phyloP scores from a whole-genome alignment of 2,113 vertebrate genomes.

The Rhegmatorhina hoffmannsi region DNA sequence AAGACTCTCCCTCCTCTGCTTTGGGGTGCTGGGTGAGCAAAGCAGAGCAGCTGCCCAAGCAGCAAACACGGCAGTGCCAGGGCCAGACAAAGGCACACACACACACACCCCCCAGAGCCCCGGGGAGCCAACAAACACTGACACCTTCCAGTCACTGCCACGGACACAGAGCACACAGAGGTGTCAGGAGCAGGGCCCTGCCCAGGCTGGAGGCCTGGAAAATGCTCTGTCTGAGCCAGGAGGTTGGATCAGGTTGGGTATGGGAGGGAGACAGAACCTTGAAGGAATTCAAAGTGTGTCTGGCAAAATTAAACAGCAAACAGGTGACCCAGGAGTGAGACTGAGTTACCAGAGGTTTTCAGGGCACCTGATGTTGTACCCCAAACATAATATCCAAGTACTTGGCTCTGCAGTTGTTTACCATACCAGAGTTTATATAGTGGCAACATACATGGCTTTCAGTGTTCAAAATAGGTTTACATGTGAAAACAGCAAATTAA shows the following conservation, averaged over 20 bases:
- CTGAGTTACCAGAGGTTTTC: not conserved
- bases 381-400: fast-evolving
- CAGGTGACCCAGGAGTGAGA: not conserved
- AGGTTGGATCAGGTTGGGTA: not conserved
- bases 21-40: not conserved
- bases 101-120: not conserved
- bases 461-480: not conserved
- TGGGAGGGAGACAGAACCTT: not conserved
- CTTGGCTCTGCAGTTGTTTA: not conserved
- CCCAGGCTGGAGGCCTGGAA: not conserved
- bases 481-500: not conserved
- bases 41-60: conserved; percentile 22
- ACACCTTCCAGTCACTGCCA: not conserved
- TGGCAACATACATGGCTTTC: not conserved
- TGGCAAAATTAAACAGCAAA: not conserved
- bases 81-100: not conserved
- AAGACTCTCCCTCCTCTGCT: not conserved
- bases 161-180: not conserved
- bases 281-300: not conserved
- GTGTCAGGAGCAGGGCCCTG: not conserved
- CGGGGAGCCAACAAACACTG: not conserved
- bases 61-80: not conserved
- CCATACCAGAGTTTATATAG: not conserved
- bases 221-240: not conserved
- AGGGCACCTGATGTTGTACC: not conserved